These are phyloP conservation scores for Equus quagga DNA, from an alignment of 2,113 vertebrate species.

Conservation along the genomic window DNA sequence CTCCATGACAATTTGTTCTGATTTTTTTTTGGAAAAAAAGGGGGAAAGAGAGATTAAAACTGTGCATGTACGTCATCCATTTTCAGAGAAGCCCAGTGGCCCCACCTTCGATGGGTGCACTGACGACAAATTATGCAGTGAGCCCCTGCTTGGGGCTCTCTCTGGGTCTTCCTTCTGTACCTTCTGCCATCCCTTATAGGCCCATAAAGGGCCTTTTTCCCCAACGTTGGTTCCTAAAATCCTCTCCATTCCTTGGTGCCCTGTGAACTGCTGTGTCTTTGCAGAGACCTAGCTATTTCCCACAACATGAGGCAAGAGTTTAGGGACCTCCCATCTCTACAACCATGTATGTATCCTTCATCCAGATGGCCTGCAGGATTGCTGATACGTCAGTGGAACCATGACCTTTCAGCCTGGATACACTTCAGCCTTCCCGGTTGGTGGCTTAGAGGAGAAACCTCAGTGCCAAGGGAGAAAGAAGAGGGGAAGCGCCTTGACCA, in stretches of 20 bases:
- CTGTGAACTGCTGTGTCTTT: background rate
- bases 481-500: fast-evolving
- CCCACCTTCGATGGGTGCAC: fast-evolving
- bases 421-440: background rate
- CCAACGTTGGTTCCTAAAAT: fast-evolving
- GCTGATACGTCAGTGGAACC: background rate
- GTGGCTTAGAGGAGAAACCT: background rate
- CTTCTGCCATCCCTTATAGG: background rate
- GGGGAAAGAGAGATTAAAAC: background rate
- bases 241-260: background rate
- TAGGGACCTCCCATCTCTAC: background rate
- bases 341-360: background rate
- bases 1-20: background rate
- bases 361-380: background rate
- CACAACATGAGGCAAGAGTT: background rate
- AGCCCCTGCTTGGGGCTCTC: background rate
- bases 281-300: background rate
- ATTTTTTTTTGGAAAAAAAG: background rate
- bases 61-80: background rate
- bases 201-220: background rate
- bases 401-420: background rate
- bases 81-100: background rate
- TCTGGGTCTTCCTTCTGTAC: background rate
- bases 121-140: background rate
- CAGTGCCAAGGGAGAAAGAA: background rate